A percentile compares a stretch with the other conserved stretches of the same genome.
phyloP scores from a whole-genome alignment of 2,113 vertebrate genomes.

The Dipodomys ordii region DNA sequence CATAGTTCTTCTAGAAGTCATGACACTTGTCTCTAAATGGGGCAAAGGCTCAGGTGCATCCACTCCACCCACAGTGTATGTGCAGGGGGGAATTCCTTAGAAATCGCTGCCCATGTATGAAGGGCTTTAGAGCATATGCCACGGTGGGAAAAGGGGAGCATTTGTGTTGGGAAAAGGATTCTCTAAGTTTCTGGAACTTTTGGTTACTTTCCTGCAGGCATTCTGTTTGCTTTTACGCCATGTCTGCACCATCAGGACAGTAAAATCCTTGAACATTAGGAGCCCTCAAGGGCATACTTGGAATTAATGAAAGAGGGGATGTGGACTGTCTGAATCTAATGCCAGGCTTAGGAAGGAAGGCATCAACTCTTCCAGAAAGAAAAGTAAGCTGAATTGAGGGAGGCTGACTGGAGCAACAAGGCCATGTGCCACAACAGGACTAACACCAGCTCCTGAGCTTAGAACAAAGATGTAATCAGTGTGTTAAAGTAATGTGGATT shows the following conservation, averaged over 20 bases:
- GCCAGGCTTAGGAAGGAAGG: background rate
- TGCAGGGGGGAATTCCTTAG: background rate
- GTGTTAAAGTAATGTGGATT: background rate
- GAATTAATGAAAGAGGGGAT: background rate
- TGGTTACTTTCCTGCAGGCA: background rate
- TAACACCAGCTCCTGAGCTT: background rate
- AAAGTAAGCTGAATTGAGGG: background rate
- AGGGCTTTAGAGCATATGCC: background rate
- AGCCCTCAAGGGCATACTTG: background rate
- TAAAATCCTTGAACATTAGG: slow-evolving; percentile 2
- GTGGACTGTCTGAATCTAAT: background rate
- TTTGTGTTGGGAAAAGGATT: background rate
- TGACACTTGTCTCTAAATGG: background rate
- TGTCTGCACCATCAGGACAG: background rate
- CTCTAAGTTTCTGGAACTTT: background rate
- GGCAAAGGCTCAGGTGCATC: background rate
- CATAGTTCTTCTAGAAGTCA: background rate
- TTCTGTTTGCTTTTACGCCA: background rate
- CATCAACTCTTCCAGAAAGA: background rate
- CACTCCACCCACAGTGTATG: background rate
- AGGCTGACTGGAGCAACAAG: background rate
- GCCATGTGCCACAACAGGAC: background rate
- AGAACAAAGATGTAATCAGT: background rate
- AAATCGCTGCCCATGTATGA: background rate
- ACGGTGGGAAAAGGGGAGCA: background rate